Conservation (phyloP, 2,113 vertebrate genomes). For the Glareola pratincola region DNA sequence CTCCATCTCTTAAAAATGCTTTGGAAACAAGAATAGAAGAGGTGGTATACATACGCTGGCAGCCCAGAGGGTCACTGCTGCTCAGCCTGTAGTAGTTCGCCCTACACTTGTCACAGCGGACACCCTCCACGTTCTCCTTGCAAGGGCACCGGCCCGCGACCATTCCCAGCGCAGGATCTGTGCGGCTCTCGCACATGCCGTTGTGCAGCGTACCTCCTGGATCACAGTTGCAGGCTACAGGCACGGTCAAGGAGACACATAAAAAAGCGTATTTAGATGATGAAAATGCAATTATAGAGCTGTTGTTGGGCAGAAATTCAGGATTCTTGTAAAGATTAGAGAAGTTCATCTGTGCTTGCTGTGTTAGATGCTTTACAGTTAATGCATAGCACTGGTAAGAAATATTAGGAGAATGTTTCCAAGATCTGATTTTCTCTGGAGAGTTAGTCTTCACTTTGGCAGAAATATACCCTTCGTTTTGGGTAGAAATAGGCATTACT, state of each 20-base stretch:
- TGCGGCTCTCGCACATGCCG: constrained; percentile 75
- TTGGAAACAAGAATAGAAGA: not conserved
- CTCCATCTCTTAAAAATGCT: not conserved
- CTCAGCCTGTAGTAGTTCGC: constrained; percentile 76
- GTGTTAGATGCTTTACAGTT: not conserved
- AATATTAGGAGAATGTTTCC: not conserved
- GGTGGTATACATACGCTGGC: constrained; percentile 73
- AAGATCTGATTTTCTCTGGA: not conserved
- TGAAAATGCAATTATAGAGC: not conserved
- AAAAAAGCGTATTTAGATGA: not conserved
- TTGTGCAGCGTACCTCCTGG: constrained; percentile 63
- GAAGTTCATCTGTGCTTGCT: accelerated
- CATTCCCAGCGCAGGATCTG: constrained; percentile 44
- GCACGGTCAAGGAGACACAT: not conserved
- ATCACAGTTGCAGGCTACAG: constrained; percentile 81
- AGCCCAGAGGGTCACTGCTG: constrained; percentile 70
- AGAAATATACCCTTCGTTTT: not conserved
- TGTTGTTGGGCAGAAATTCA: not conserved
- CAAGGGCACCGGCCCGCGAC: constrained; percentile 74
- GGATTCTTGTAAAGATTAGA: not conserved
- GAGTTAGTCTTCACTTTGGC: not conserved
- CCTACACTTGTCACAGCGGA: constrained; percentile 80
- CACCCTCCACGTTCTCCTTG: constrained; percentile 83
- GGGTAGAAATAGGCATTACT: not conserved
- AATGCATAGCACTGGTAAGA: not conserved